phyloP scores from a whole-genome alignment of 1,140 invertebrate genomes.

The Colletes gigas region DNA sequence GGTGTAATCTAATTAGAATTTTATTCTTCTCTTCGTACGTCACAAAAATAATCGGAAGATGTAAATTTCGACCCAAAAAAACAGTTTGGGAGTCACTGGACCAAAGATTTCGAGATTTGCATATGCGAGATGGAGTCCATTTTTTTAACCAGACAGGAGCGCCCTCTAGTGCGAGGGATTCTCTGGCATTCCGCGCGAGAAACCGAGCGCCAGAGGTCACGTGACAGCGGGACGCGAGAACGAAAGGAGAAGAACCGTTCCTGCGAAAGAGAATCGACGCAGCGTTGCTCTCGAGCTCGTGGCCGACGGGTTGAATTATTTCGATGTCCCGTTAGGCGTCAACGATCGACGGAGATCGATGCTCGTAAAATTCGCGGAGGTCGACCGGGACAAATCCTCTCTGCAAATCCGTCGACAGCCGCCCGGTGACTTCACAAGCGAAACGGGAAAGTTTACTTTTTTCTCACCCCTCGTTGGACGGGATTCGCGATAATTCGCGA shows the following conservation, averaged over 20 bases:
- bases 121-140: too few species aligned
- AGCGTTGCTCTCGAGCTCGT: background rate
- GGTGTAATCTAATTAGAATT: too few species aligned
- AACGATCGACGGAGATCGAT: conserved; percentile 43
- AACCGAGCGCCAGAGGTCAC: too few species aligned
- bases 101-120: too few species aligned
- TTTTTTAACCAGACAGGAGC: too few species aligned
- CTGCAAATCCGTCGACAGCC: background rate
- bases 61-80: too few species aligned
- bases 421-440: background rate
- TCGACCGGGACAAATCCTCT: background rate
- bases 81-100: too few species aligned
- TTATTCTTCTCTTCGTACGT: too few species aligned
- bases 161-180: too few species aligned
- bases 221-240: background rate
- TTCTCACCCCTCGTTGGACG: background rate
- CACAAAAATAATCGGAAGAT: too few species aligned
- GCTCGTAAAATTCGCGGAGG: background rate
- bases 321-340: conserved; percentile 46
- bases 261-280: background rate
- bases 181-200: too few species aligned
- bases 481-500: conserved; percentile 10
- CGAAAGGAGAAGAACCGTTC: background rate
- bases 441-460: background rate
- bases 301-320: background rate